Percentiles rank a stretch among this genome's conserved stretches.
Conservation (phyloP, 2,888 invertebrate species). For the Epiblema foenella region DNA sequence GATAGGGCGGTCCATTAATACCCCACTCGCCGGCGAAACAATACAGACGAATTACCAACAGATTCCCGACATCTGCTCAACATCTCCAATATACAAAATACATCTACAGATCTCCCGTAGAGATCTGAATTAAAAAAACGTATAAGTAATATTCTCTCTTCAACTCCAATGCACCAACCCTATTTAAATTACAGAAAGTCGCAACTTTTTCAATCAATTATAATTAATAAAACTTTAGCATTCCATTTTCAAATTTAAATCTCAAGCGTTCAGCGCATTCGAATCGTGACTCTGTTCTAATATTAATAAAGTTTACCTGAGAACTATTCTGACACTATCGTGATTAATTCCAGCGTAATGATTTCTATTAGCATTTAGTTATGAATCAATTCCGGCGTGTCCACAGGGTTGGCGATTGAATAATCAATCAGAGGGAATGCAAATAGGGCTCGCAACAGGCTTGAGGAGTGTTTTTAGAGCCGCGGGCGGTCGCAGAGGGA, state of each 20-base stretch:
- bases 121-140: constrained; percentile 18
- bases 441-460: constrained; percentile 76
- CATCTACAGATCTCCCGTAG: constrained; percentile 25
- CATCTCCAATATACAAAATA: constrained; percentile 17
- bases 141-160: constrained; percentile 11
- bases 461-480: constrained; percentile 55
- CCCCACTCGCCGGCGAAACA: constrained; percentile 36
- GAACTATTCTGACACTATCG: constrained; percentile 40
- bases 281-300: constrained; percentile 4
- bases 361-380: constrained; percentile 71
- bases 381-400: constrained; percentile 71
- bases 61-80: constrained; percentile 36
- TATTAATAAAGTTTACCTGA: constrained; percentile 2
- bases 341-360: constrained; percentile 60
- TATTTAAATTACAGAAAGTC: constrained; percentile 25
- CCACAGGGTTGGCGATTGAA: constrained; percentile 68
- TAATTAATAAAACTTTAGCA: constrained; percentile 31
- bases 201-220: constrained; percentile 42
- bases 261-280: constrained; percentile 25
- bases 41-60: constrained; percentile 36
- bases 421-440: constrained; percentile 81
- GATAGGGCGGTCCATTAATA: constrained; percentile 43
- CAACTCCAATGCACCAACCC: constrained; percentile 11
- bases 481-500: constrained; percentile 22
- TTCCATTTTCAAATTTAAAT: constrained; percentile 41